Evolutionary conservation across 2,797 vertebrate genomes (phyloP), one percentile per base, ranked within the genome.

Genomic region (Todus mexicanus): DNA sequence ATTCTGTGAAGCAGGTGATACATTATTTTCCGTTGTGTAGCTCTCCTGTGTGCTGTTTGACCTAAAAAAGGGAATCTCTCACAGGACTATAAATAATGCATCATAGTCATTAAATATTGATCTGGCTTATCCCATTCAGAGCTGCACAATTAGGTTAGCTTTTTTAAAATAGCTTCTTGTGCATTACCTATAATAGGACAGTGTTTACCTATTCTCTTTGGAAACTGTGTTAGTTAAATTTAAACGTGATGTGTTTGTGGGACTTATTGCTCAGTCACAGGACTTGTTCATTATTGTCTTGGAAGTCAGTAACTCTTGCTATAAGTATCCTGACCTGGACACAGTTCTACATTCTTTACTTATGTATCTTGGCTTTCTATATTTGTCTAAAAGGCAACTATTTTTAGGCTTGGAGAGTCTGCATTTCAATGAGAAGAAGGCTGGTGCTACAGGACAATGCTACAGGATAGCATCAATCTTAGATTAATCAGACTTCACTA

Each of bases 91-190:
- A 97, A 98, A 98, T 98, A 97, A 98, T 98, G 80, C 90, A 98
- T 92, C 87, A 76, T 11, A 92, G 92, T 96, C 94, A 98, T 98
- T 97, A 98, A 97, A 97, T 98, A 98, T 98, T 98, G 97, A 98
- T 97, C 94, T 78, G 76, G 79, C 78, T 97, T 97, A 95, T 97
- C 96, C 87, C 96, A 98, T 97, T 95, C 95, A 78, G 98, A 97
- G 97, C 95, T 97, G 87, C 59, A 89, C 95, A 98, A 97, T 98
- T 98, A 97, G 93, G 86, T 95, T 96, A 93, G 72, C 85, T 89
- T 80, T 91, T 96, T 65, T 83, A 96, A 96, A 94, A 96, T 54
- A 94, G 64, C 65, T 75, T 85, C 63, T 80, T 92, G 64, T 76
- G 71, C 70, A 78, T 88, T 87, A 92, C 76, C 87, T 66, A 64